A percentile compares a stretch with the other conserved stretches of the same genome.
Evolutionary conservation across 2,888 invertebrate species (phyloP).

Genomic region (Heliconius sara): DNA sequence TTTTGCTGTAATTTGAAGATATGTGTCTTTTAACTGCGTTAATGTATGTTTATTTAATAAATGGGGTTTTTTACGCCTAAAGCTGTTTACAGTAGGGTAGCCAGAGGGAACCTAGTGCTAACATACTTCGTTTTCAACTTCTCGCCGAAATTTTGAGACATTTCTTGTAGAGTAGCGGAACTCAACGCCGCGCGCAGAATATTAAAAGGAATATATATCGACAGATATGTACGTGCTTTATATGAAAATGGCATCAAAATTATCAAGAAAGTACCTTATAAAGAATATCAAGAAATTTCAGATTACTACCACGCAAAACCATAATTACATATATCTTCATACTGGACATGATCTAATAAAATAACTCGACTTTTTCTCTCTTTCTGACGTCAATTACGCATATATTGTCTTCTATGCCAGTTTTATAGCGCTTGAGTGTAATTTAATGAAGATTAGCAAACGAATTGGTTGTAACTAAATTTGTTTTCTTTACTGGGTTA

Average conservation of each 20-base stretch:
- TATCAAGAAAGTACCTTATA: background rate
- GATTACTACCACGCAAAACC: background rate
- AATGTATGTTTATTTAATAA: background rate
- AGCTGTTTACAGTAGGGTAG: background rate
- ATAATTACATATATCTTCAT: constrained; percentile 4
- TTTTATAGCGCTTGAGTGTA: constrained; percentile 4
- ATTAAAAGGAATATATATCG: too few relatives aligned
- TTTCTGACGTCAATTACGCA: background rate
- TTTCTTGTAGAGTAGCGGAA: too few relatives aligned
- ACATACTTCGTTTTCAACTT: background rate
- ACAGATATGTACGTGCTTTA: too few relatives aligned
- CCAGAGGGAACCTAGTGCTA: background rate
- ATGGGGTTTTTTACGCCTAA: background rate
- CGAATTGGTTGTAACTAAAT: background rate
- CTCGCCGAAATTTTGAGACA: too few relatives aligned
- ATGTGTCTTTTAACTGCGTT: background rate
- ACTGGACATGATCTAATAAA: constrained; percentile 9
- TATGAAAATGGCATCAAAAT: too few relatives aligned
- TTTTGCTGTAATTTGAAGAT: background rate
- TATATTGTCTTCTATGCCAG: constrained; percentile 2
- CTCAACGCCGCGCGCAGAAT: too few relatives aligned
- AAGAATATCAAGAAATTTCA: background rate
- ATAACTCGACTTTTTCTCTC: background rate
- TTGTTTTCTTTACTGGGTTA: background rate
- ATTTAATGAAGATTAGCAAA: constrained; percentile 10